Percentiles rank a stretch among this genome's conserved stretches.
Conservation (phyloP, 2,797 vertebrate genomes). For the Mionectes olivaceus region DNA sequence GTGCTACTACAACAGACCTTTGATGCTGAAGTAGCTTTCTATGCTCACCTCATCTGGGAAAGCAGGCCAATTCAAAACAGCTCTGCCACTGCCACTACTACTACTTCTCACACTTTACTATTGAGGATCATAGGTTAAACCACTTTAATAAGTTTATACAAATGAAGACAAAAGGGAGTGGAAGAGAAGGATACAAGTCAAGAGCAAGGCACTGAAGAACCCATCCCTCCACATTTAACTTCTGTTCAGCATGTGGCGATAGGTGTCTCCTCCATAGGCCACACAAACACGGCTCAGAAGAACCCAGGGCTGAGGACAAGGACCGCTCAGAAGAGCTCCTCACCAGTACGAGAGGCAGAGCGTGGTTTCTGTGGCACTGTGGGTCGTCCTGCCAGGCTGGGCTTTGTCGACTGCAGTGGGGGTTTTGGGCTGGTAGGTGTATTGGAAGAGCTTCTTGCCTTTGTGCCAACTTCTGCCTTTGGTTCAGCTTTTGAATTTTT, state of each 20-base stretch:
- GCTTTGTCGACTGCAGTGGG: slow-evolving; percentile 86
- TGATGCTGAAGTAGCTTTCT: background rate
- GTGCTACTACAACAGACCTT: background rate
- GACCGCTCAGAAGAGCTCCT: background rate
- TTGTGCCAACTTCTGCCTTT: slow-evolving; percentile 81
- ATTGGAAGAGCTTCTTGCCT: slow-evolving; percentile 80
- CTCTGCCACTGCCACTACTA: background rate
- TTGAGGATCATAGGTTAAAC: background rate
- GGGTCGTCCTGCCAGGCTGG: slow-evolving; percentile 85
- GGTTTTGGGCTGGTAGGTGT: slow-evolving; percentile 87
- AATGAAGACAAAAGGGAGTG: background rate
- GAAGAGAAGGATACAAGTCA: background rate
- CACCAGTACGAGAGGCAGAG: slow-evolving; percentile 78
- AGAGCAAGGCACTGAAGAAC: background rate
- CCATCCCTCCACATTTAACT: background rate
- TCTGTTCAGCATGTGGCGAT: background rate
- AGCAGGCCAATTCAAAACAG: background rate
- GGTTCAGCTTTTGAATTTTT: slow-evolving; percentile 82
- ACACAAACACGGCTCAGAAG: background rate
- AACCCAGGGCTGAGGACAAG: background rate
- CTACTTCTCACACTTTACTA: background rate
- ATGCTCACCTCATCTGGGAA: background rate
- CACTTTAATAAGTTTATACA: background rate
- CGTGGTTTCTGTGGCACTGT: slow-evolving; percentile 89
- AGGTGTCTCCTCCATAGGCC: background rate